Conservation (phyloP, 1,140 invertebrate genomes). For the Zaprionus kolodkinae region DNA sequence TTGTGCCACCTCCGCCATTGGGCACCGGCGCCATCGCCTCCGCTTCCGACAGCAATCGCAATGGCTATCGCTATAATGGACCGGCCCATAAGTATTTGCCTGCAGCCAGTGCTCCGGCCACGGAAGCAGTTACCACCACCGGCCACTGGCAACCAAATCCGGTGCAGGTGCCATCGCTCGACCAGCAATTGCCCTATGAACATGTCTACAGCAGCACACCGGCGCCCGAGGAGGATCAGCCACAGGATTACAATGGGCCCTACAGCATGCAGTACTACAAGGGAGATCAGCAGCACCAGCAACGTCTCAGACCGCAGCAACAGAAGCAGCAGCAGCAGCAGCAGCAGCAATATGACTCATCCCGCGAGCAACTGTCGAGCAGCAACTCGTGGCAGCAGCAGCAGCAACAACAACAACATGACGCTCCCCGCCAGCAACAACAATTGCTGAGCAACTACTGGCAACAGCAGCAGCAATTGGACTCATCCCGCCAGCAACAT, state of each 20-base stretch:
- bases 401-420: neutral
- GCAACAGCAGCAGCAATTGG: slow-evolving; percentile 4
- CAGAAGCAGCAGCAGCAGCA: slow-evolving; percentile 1
- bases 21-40: neutral
- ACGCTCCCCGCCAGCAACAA: slow-evolving; percentile 10
- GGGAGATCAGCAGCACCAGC: neutral
- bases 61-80: slow-evolving; percentile 70
- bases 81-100: slow-evolving; percentile 69
- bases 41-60: slow-evolving; percentile 20
- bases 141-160: slow-evolving; percentile 44
- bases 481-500: neutral
- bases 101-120: slow-evolving; percentile 34
- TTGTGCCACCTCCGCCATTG: slow-evolving; percentile 18
- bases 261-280: slow-evolving; percentile 50
- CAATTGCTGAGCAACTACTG: neutral
- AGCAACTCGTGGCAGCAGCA: neutral
- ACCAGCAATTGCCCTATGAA: slow-evolving; percentile 25
- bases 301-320: slow-evolving; percentile 8
- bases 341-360: slow-evolving; percentile 1
- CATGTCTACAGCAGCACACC: slow-evolving; percentile 19
- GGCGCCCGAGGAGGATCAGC: neutral
- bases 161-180: neutral
- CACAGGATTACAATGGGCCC: slow-evolving; percentile 41
- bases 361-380: neutral
- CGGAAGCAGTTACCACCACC: slow-evolving; percentile 34